phyloP scores from a whole-genome alignment of 2,888 invertebrate species.

The Euproctis similis region DNA sequence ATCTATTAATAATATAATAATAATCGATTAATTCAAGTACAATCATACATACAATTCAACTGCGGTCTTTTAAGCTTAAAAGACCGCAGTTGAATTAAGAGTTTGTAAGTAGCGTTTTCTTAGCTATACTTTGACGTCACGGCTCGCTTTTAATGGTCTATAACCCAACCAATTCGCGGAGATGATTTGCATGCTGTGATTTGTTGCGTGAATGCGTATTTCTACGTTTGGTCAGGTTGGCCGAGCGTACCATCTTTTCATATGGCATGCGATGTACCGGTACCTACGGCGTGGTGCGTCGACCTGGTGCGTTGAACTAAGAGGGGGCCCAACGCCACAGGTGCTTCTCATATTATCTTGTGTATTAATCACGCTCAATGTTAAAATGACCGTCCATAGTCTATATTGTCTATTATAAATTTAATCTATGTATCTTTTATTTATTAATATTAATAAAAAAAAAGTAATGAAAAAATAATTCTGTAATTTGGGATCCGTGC shows the following conservation, averaged over 20 bases:
- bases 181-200: constrained; percentile 41
- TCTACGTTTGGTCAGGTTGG: constrained; percentile 50
- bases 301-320: constrained; percentile 68
- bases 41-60: too few relatives aligned
- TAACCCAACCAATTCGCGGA: constrained; percentile 40
- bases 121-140: constrained; percentile 62
- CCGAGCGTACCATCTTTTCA: constrained; percentile 58
- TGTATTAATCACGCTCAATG: constrained; percentile 26
- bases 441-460: too few relatives aligned
- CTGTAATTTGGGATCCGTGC: too few relatives aligned
- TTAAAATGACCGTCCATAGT: too few relatives aligned
- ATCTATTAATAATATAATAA: too few relatives aligned
- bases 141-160: constrained; percentile 38
- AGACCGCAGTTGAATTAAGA: constrained; percentile 36
- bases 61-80: too few relatives aligned
- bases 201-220: constrained; percentile 34
- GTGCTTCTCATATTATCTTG: constrained; percentile 44
- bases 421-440: too few relatives aligned
- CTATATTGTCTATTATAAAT: too few relatives aligned
- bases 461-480: too few relatives aligned
- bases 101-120: constrained; percentile 65
- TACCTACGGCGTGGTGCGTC: constrained; percentile 61
- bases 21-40: too few relatives aligned
- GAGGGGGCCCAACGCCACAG: constrained; percentile 48
- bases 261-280: constrained; percentile 61